phyloP scores from a whole-genome alignment of 2,113 vertebrate genomes.

The Dolichotis patagonum region DNA sequence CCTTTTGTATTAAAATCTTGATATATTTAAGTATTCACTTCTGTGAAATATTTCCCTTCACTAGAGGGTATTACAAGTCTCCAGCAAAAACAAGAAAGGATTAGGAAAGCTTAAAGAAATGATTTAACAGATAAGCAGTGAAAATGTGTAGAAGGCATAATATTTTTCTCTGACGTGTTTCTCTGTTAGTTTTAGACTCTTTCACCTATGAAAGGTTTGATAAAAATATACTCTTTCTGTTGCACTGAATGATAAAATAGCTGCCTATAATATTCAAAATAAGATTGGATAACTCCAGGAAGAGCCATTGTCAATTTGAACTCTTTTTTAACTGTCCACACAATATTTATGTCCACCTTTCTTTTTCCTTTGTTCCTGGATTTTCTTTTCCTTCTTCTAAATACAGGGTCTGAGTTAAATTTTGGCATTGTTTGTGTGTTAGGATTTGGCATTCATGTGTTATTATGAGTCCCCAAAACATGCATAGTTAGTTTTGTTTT shows the following conservation, averaged over 20 bases:
- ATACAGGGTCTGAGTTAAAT: background rate
- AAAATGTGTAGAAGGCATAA: background rate
- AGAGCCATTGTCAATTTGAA: background rate
- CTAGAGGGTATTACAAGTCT: background rate
- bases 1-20: conserved; percentile 10
- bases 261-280: background rate
- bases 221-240: background rate
- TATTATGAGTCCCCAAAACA: background rate
- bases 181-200: background rate
- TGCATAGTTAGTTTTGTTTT: background rate
- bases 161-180: background rate
- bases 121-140: background rate
- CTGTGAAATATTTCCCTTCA: background rate
- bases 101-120: background rate
- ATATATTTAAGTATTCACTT: background rate
- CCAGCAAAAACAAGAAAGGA: background rate
- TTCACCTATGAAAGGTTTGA: background rate
- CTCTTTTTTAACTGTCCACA: background rate
- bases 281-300: background rate
- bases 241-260: background rate
- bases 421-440: background rate
- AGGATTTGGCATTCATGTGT: background rate
- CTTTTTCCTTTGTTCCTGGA: background rate
- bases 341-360: background rate
- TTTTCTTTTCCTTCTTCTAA: background rate